phyloP scores from a whole-genome alignment of 1,140 invertebrate genomes.

The Episyrphus balteatus region DNA sequence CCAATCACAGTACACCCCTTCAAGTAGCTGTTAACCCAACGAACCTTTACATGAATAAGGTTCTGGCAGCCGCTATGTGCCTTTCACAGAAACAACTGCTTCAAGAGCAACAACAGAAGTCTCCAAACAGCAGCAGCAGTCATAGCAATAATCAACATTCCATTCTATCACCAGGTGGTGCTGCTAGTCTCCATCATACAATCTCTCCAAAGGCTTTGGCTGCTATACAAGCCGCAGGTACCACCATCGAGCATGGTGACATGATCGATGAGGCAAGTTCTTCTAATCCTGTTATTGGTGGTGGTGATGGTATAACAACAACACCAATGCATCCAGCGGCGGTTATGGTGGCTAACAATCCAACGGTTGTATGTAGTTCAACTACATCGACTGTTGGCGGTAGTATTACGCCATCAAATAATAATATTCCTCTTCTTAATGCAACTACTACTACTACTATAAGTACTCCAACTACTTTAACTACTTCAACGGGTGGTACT shows the following conservation, averaged over 20 bases:
- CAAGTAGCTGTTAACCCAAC: constrained; percentile 27
- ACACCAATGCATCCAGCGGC: background rate
- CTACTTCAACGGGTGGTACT: background rate
- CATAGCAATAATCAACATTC: constrained; percentile 13
- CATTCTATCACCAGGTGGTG: constrained; percentile 19
- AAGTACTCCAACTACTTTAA: constrained; percentile 6
- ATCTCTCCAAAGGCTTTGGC: constrained; percentile 25
- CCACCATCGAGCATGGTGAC: constrained; percentile 36
- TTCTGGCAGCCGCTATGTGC: constrained; percentile 34
- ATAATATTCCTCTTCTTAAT: constrained; percentile 16
- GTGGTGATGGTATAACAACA: constrained; percentile 5
- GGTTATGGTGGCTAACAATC: too few species aligned
- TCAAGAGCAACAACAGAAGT: constrained; percentile 2
- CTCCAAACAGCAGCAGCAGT: constrained; percentile 2
- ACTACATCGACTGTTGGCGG: background rate
- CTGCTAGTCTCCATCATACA: constrained; percentile 25
- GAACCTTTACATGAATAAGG: constrained; percentile 31
- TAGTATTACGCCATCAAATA: constrained; percentile 6
- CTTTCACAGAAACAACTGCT: constrained; percentile 17
- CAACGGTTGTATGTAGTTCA: too few species aligned
- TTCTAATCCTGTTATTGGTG: constrained; percentile 20
- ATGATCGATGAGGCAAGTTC: constrained; percentile 37
- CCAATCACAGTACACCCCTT: constrained; percentile 19
- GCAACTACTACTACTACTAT: constrained; percentile 10
- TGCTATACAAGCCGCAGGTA: constrained; percentile 27